Conservation (phyloP, 92 coral and sea anemone genomes). For the Isaurus tuberculatus region DNA sequence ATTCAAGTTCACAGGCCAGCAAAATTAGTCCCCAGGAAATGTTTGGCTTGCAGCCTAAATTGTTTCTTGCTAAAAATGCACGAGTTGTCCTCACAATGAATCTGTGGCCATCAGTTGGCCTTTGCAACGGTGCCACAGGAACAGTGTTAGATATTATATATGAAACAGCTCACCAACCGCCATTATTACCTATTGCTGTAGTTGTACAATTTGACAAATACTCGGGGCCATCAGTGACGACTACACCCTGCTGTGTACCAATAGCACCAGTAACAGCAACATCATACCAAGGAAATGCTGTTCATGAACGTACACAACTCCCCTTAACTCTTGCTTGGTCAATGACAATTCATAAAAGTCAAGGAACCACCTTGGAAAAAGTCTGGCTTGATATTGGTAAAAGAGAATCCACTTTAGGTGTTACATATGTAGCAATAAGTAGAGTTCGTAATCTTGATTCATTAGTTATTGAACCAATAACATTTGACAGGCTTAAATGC, state of each 20-base stretch:
- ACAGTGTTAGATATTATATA: slow-evolving; percentile 21
- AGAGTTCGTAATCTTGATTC: slow-evolving; percentile 26
- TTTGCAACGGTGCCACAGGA: slow-evolving; percentile 32
- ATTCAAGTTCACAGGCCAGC: not conserved
- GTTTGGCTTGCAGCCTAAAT: slow-evolving; percentile 14
- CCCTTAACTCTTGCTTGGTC: slow-evolving; percentile 49
- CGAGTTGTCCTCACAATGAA: slow-evolving; percentile 20
- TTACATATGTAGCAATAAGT: slow-evolving; percentile 52
- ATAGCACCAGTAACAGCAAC: slow-evolving; percentile 42
- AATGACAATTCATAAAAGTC: slow-evolving; percentile 6
- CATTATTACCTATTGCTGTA: slow-evolving; percentile 33
- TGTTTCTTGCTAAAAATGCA: slow-evolving; percentile 6
- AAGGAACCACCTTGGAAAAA: slow-evolving; percentile 35
- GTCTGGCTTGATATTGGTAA: slow-evolving; percentile 41
- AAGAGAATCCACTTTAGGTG: slow-evolving; percentile 5
- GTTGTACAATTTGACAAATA: slow-evolving; percentile 31
- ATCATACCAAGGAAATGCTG: not conserved
- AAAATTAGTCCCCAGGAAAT: slow-evolving; percentile 18
- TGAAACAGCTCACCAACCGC: slow-evolving; percentile 28
- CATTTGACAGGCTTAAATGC: slow-evolving; percentile 1
- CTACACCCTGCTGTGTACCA: slow-evolving; percentile 28
- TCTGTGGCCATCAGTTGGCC: slow-evolving; percentile 43
- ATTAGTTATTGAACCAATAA: slow-evolving; percentile 19
- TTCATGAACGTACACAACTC: slow-evolving; percentile 47
- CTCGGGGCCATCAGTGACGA: slow-evolving; percentile 27